Conservation (phyloP, 2,113 vertebrate genomes). For the Tonatia bakeri region DNA sequence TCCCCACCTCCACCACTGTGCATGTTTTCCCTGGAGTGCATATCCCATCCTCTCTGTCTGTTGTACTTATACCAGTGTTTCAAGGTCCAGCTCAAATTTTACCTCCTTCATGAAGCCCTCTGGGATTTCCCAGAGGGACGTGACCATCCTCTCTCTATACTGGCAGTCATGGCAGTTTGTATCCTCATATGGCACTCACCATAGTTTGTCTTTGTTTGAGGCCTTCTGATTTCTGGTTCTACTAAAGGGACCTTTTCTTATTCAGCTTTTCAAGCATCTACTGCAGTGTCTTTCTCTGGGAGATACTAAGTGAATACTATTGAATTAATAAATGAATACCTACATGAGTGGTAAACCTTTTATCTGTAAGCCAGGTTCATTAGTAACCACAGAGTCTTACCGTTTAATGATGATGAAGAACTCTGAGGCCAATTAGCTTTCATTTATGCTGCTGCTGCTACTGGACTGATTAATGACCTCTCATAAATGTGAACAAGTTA, state of each 20-base stretch:
- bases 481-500: neutral
- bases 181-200: neutral
- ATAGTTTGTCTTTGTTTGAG: neutral
- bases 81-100: neutral
- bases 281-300: neutral
- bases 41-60: neutral
- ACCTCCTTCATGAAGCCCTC: neutral
- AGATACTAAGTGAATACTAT: neutral
- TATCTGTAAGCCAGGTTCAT: neutral
- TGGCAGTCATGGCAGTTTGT: no score
- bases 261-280: neutral
- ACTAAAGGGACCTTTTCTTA: neutral
- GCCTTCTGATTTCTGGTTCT: neutral
- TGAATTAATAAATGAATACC: neutral
- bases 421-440: slow-evolving; percentile 33
- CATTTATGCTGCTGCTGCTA: neutral
- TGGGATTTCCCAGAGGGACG: neutral
- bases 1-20: neutral
- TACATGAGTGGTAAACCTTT: slow-evolving; percentile 20
- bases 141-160: neutral
- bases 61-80: neutral
- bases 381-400: neutral
- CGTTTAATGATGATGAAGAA: neutral
- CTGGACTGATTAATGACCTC: neutral
- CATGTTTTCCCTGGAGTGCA: neutral